These are phyloP conservation scores for Ctenodactylus gundi DNA, from an alignment of 2,113 vertebrate species.

Conservation along the genomic window DNA sequence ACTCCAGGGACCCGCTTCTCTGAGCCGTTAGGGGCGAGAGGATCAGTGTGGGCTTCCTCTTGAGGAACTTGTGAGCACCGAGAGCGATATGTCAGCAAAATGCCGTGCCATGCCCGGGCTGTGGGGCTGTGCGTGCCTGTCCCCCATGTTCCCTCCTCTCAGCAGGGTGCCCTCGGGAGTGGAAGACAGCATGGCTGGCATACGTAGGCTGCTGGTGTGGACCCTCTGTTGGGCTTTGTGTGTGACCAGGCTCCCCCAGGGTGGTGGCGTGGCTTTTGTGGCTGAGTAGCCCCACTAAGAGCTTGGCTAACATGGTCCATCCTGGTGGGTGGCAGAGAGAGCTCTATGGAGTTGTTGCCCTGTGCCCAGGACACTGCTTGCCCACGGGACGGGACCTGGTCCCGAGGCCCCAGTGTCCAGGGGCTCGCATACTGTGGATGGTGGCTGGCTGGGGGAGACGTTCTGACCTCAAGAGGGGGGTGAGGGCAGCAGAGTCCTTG, in stretches of 20 bases:
- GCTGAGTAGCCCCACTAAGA: not conserved
- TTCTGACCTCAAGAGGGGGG: no score
- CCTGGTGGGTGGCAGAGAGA: not conserved
- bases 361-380: no score
- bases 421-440: no score
- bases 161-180: not conserved
- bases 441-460: no score
- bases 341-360: not conserved
- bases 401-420: no score
- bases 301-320: not conserved
- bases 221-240: not conserved
- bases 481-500: no score
- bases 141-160: not conserved
- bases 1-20: not conserved
- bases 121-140: fast-evolving
- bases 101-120: fast-evolving
- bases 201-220: no score
- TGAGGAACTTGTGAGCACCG: no score
- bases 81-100: not conserved
- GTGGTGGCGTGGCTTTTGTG: not conserved
- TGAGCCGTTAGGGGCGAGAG: not conserved
- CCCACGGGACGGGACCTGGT: no score
- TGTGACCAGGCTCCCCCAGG: not conserved
- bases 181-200: not conserved
- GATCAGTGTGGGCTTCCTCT: fast-evolving